These are phyloP conservation scores for Anas capensis DNA, from an alignment of 2,797 vertebrate species.

Conservation along the genomic window DNA sequence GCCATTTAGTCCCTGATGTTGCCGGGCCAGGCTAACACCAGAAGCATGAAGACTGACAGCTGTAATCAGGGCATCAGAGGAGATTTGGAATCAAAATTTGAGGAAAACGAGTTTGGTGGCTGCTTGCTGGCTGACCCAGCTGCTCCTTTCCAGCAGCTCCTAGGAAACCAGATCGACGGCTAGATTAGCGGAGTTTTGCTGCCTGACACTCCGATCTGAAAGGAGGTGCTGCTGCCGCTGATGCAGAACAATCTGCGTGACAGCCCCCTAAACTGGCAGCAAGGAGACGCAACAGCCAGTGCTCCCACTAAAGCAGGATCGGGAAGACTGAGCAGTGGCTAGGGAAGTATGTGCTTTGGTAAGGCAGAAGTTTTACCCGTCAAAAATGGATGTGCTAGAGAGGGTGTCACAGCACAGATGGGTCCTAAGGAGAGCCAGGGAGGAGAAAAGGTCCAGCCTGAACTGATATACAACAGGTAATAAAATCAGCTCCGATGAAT, in stretches of 20 bases:
- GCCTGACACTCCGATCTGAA: conserved; percentile 30
- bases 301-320: not conserved
- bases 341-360: not conserved
- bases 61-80: not conserved
- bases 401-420: not conserved
- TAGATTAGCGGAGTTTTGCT: conserved; percentile 42
- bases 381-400: not conserved
- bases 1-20: not conserved
- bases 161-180: not conserved
- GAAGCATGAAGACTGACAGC: not conserved
- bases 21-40: not conserved
- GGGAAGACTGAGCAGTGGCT: not conserved
- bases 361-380: not conserved
- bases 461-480: not conserved
- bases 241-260: conserved; percentile 64
- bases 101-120: not conserved
- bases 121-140: conserved; percentile 26
- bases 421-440: not conserved
- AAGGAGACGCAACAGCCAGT: not conserved
- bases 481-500: not conserved
- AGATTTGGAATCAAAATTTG: not conserved
- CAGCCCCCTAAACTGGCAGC: conserved; percentile 36
- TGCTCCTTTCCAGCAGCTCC: conserved; percentile 14
- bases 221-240: not conserved
- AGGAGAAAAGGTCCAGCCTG: not conserved